Base-by-base conservation (phyloP, 2,888 invertebrate species). In the Papilio demoleus region DNA sequence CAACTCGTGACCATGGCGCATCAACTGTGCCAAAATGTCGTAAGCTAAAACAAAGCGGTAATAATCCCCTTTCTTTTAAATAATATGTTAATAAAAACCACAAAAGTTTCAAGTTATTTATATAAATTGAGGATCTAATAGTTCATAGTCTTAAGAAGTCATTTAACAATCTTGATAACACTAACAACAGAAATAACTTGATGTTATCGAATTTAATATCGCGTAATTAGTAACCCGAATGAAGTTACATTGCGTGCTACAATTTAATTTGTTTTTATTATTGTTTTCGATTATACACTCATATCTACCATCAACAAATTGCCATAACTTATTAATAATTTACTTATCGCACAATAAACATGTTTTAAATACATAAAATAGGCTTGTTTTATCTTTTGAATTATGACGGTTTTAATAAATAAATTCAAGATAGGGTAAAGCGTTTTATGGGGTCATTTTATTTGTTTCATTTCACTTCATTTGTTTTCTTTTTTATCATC, bases 181-280 rank as follows among this genome's bases (percentile, higher is more conserved):
- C 76, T 82, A 76, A 73, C 79, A 77, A 76, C 76, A 77, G 38
- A 68, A 68, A 81, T 81, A 85, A 85, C 75, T 81, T 80, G 75
- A 77, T 75, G 81, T 85, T 84, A 86, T 82, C 81, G 22, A 22
- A 68, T 65, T 65, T 82, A 82, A 81, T 81, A 81, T 81, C 83
- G 85, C 84, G 81, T 83, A 79, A 84, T 90, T 88, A 82, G 78
- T 81, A 81, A 84, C 84, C 78, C 80, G 81, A 88, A 86, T 86
- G 81, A 83, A 82, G 81, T 81, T 80, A 71, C 81, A 83, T 92
- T 87, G 92, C 92, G 92, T 92, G 92, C 81, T 86, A 72, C 74
- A 88, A 88, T 88, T 91, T 90, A 88, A 89, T 89, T 90, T 88
- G 77, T 82, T 81, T 85, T 80, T 75, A 72, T 79, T 76, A 80